Conservation (phyloP, 2,888 invertebrate species). For the Thecophora atra region DNA sequence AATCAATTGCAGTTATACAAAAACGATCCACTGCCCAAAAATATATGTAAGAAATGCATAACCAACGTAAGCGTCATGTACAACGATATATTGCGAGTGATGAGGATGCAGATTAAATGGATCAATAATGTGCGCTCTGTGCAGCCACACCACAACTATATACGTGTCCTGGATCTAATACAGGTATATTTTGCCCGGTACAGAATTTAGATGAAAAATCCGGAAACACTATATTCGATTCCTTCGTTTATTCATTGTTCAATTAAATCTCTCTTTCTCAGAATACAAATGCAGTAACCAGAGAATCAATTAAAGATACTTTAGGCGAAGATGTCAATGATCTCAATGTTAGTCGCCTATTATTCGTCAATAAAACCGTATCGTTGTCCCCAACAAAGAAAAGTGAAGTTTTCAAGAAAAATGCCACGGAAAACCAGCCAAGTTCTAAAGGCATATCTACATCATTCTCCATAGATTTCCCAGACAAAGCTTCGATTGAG, state of each 20-base stretch:
- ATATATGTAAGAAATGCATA: conserved; percentile 55
- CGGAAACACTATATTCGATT: no score
- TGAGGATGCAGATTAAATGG: conserved; percentile 53
- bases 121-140: conserved; percentile 50
- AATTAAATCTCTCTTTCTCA: no score
- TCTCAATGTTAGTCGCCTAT: conserved; percentile 26
- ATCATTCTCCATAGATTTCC: conserved; percentile 30
- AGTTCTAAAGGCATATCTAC: background rate
- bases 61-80: conserved; percentile 48
- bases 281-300: conserved; percentile 41
- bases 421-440: background rate
- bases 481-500: background rate
- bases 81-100: conserved; percentile 50
- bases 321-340: conserved; percentile 39
- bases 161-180: conserved; percentile 51
- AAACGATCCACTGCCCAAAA: conserved; percentile 57
- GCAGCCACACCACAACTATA: conserved; percentile 54
- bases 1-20: conserved; percentile 50
- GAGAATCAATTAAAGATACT: conserved; percentile 41
- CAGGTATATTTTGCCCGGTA: conserved; percentile 51
- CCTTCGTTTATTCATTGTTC: no score
- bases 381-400: conserved; percentile 10
- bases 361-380: conserved; percentile 32
- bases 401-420: background rate
- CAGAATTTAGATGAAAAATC: no score